Conservation (phyloP, 1,140 invertebrate species). For the Ceratina calcarata region DNA sequence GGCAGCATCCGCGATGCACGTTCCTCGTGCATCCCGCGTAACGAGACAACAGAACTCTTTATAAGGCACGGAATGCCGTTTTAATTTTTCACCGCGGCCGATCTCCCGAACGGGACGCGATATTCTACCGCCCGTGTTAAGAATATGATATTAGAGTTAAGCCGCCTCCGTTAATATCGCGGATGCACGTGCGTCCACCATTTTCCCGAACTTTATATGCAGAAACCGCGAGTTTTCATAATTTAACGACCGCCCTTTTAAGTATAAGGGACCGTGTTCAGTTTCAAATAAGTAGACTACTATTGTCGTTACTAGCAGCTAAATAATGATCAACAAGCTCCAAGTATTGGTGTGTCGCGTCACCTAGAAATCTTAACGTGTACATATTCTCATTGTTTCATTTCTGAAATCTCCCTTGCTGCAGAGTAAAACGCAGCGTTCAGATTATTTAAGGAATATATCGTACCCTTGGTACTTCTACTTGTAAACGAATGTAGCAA, state of each 20-base stretch:
- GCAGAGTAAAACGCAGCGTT: no score
- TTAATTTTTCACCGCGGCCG: constrained; percentile 45
- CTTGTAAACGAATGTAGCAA: background rate
- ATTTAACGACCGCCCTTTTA: background rate
- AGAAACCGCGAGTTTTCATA: background rate
- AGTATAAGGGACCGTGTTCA: no score
- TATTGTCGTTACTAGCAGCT: no score
- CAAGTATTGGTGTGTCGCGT: no score
- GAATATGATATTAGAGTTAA: constrained; percentile 51
- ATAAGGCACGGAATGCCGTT: constrained; percentile 66
- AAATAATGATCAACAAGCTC: no score
- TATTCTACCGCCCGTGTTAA: constrained; percentile 41
- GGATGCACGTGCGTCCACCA: background rate
- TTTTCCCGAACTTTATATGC: background rate
- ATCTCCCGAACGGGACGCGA: constrained; percentile 23
- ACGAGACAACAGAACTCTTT: constrained; percentile 75
- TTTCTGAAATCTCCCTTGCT: no score
- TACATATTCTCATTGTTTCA: no score
- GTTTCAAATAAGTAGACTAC: no score
- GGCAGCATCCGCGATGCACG: constrained; percentile 62
- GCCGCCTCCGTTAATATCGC: constrained; percentile 17
- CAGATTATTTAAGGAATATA: no score
- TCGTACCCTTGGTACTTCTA: no score
- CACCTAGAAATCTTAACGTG: no score
- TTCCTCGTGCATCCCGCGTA: constrained; percentile 67